Evolutionary conservation across 2,888 invertebrate species (phyloP).

Genomic region (Sipunculus nudus): DNA sequence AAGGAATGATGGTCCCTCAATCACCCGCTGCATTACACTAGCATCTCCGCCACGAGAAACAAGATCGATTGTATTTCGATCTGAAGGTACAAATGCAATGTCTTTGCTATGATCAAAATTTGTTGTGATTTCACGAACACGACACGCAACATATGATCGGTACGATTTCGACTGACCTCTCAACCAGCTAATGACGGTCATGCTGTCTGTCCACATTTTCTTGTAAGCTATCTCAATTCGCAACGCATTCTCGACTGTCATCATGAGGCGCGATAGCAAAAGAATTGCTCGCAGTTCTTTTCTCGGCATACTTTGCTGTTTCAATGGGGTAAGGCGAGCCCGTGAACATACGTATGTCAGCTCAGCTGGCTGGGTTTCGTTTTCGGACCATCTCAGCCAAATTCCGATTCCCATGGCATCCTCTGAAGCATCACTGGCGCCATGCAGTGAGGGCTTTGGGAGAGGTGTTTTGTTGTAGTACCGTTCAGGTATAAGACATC

Average conservation of each 20-base stretch:
- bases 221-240: conserved; percentile 3
- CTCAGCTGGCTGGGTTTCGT: neutral
- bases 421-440: conserved; percentile 4
- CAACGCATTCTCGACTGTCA: conserved; percentile 8
- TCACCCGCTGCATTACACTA: neutral
- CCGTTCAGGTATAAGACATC: neutral
- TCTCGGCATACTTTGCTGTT: conserved; percentile 3
- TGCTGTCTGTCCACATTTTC: conserved; percentile 13
- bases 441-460: neutral
- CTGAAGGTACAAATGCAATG: conserved; percentile 2
- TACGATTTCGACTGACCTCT: conserved; percentile 12
- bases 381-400: conserved; percentile 4
- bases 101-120: conserved; percentile 7
- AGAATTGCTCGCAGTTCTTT: neutral
- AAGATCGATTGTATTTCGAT: neutral
- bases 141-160: conserved; percentile 12
- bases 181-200: conserved; percentile 11
- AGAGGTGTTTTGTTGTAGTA: neutral
- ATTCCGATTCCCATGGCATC: conserved; percentile 5
- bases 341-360: neutral
- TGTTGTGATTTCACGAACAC: conserved; percentile 14
- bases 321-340: conserved; percentile 4
- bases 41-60: neutral
- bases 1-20: conserved; percentile 3
- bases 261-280: conserved; percentile 7